phyloP scores from a whole-genome alignment of 2,113 vertebrate genomes.

The Axis porcinus region DNA sequence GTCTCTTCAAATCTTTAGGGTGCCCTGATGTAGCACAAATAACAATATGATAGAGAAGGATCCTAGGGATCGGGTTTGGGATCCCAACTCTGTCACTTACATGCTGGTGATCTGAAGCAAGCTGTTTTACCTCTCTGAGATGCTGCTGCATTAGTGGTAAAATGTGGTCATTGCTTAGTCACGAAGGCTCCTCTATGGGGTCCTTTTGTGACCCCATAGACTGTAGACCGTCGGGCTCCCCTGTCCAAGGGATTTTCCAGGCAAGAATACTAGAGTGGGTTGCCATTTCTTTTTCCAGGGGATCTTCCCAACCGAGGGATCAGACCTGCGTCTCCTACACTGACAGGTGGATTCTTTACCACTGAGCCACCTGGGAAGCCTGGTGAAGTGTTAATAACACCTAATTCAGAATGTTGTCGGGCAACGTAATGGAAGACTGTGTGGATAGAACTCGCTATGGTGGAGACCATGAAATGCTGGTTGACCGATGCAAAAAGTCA shows the following conservation, averaged over 20 bases:
- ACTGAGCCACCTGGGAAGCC: not conserved
- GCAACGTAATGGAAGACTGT: not conserved
- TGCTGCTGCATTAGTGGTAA: not conserved
- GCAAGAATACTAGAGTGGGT: not conserved
- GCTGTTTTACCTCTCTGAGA: not conserved
- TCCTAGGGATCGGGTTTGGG: not conserved
- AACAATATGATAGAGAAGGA: not conserved
- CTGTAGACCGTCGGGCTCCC: not conserved
- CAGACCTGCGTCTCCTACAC: not conserved
- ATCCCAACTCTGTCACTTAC: not conserved
- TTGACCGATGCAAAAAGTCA: not conserved
- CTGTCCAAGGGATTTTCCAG: not conserved
- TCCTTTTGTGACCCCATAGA: not conserved
- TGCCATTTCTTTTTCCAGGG: not conserved
- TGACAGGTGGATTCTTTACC: not conserved
- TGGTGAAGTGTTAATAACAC: not conserved
- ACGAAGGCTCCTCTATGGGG: not conserved
- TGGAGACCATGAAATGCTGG: not conserved
- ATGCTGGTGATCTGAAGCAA: not conserved
- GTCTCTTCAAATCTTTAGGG: conserved; percentile 25
- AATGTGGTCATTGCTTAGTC: not conserved
- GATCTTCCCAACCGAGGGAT: not conserved
- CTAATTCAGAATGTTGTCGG: not conserved
- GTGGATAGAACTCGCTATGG: not conserved
- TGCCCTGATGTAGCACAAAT: not conserved